Evolutionary conservation across 2,888 invertebrate genomes (phyloP).

Genomic region (Drosophila conformis): DNA sequence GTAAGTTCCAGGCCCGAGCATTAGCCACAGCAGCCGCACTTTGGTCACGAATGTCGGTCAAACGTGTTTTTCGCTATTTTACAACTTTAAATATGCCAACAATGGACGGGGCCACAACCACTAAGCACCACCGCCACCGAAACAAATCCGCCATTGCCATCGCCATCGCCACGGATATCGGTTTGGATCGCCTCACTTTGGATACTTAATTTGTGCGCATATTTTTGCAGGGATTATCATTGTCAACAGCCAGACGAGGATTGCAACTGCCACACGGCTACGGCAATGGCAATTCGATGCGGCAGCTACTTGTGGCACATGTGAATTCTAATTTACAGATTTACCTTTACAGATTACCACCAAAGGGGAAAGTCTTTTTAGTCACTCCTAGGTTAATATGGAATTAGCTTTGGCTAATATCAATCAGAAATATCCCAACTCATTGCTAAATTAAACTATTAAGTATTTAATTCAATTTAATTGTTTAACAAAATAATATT

Average conservation of each 20-base stretch:
- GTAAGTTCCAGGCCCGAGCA: conserved; percentile 31
- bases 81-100: conserved; percentile 81
- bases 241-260: conserved; percentile 41
- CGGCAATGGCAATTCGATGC: conserved; percentile 47
- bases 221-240: conserved; percentile 77
- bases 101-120: conserved; percentile 54
- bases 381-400: conserved; percentile 43
- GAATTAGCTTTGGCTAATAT: conserved; percentile 41
- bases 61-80: conserved; percentile 80
- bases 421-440: conserved; percentile 6
- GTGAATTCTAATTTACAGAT: conserved; percentile 60
- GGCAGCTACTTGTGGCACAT: conserved; percentile 42
- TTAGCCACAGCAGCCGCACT: conserved; percentile 55
- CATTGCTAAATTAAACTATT: conserved; percentile 1
- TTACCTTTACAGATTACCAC: conserved; percentile 34
- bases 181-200: conserved; percentile 50
- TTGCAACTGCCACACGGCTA: conserved; percentile 4
- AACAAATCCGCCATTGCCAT: conserved; percentile 22
- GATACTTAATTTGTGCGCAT: conserved; percentile 79
- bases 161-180: conserved; percentile 12
- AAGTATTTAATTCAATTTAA: neutral
- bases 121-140: conserved; percentile 19
- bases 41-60: conserved; percentile 79
- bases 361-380: conserved; percentile 44
- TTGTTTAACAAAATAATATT: neutral